Base-by-base conservation (phyloP, 2,113 vertebrate genomes). In the Gambusia holbrooki region DNA sequence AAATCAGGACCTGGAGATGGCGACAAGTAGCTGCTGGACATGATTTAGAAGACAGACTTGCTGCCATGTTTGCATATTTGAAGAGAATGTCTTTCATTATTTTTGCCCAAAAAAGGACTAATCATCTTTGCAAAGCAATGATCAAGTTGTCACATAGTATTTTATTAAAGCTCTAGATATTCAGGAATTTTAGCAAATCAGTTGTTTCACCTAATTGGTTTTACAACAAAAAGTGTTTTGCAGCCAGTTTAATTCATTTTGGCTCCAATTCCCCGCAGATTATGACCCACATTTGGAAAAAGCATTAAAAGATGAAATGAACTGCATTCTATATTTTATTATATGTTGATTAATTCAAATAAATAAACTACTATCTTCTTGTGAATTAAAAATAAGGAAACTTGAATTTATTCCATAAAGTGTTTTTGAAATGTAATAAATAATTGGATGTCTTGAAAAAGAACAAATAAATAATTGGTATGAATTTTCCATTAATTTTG, bases 21-120 rank as follows among this genome's bases (percentile, higher is more conserved):
- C 6, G 60, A 45, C 30, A 83, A 91, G 54, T 88, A 80, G 45
- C 37, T 45, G 19, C 10, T 42, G 32, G 22, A 35, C 35, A 4
- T 7, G 64, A 13, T 13, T 2, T 22, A 25, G n/a, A 9, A 25
- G 25, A 58, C 22, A n/a, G 5, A 19, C 8, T 58, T 58, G 51
- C 51, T 58, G 51, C 22, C 6, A 25, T 54, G 51, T 58, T 58
- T 58, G 51, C 22, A 3, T 58, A n/a, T 25, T n/a, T n/a, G 22
- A 22, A 25, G 51, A 45, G 51, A 7, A 2, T 54, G 5, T 9
- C 51, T 2, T 8, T 8, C 17, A 1, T 54, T 54, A n/a, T 58
- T 25, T 58, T 58, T 27, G 27, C 25, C 17, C 25, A n/a, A 58
- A 58, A 54, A 3, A 54, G 45, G 45, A 5, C 45, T 19, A 48